Evolutionary conservation across 2,113 vertebrate genomes (phyloP).

Genomic region (Emydocephalus ijimae): DNA sequence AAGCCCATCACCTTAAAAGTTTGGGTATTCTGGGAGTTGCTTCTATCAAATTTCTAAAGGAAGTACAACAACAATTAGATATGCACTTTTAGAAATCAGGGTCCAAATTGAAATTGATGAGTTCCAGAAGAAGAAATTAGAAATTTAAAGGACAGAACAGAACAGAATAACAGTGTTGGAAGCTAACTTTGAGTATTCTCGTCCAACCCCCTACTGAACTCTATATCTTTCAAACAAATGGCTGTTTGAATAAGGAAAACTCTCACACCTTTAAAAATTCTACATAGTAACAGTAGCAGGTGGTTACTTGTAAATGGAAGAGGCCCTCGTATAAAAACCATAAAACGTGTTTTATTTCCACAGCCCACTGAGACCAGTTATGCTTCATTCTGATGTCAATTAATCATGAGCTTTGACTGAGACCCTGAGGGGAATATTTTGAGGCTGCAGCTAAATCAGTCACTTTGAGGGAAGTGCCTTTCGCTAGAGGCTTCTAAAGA

Average conservation of each 20-base stretch:
- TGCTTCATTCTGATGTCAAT: conserved; percentile 26
- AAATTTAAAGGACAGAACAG: neutral
- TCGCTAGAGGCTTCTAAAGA: conserved; percentile 17
- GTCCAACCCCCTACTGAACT: neutral
- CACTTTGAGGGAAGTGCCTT: conserved; percentile 30
- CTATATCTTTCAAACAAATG: neutral
- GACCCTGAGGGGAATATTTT: conserved; percentile 22
- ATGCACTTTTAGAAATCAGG: neutral
- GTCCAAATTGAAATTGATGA: neutral
- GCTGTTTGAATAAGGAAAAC: neutral
- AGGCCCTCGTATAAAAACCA: conserved; percentile 14
- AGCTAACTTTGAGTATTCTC: neutral
- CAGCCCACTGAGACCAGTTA: conserved; percentile 14
- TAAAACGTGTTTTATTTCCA: conserved; percentile 30
- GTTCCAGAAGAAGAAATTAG: neutral
- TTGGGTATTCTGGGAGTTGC: neutral
- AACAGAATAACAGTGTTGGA: neutral
- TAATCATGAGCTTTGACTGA: conserved; percentile 33
- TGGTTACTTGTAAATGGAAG: conserved; percentile 17
- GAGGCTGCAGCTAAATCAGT: conserved; percentile 22
- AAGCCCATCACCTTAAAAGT: neutral
- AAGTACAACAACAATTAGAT: neutral
- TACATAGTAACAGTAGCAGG: neutral
- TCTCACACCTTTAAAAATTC: neutral
- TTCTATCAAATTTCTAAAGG: neutral